Conservation (phyloP, 1,140 invertebrate genomes). For the Ridgeia piscesae region DNA sequence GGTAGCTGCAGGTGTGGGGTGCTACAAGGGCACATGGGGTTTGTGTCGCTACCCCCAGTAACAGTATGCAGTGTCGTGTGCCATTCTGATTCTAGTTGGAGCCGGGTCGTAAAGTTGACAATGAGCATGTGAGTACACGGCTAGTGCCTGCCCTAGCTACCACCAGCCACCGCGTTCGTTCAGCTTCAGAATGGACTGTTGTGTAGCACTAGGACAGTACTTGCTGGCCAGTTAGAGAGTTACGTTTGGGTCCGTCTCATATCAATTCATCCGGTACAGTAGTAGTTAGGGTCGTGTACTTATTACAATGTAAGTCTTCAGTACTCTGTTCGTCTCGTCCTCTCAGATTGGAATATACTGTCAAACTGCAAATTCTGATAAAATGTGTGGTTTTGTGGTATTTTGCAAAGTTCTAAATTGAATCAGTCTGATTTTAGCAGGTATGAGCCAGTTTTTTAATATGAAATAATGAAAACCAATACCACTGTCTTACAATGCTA, state of each 20-base stretch:
- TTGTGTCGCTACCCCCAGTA: neutral
- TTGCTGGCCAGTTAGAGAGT: neutral
- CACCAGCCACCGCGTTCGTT: neutral
- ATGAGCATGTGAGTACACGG: slow-evolving; percentile 57
- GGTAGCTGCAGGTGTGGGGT: neutral
- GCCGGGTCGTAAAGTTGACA: slow-evolving; percentile 59
- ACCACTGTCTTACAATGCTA: neutral
- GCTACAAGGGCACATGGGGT: neutral
- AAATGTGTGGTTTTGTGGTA: slow-evolving; percentile 26
- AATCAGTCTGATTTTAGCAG: neutral
- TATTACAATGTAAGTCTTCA: too few relatives aligned
- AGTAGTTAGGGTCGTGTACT: neutral
- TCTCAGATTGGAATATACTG: neutral
- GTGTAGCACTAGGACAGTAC: neutral
- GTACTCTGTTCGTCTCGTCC: neutral
- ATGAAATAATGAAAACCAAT: neutral
- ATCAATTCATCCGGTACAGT: neutral
- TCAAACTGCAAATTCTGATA: neutral
- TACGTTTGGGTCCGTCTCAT: neutral
- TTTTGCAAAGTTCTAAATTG: neutral
- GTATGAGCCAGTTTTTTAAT: neutral
- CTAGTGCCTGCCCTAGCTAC: neutral
- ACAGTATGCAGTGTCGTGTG: neutral
- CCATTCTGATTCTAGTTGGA: slow-evolving; percentile 54
- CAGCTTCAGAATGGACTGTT: neutral